Conservation (phyloP, 2,888 invertebrate species). For the Eristalis intricaria region DNA sequence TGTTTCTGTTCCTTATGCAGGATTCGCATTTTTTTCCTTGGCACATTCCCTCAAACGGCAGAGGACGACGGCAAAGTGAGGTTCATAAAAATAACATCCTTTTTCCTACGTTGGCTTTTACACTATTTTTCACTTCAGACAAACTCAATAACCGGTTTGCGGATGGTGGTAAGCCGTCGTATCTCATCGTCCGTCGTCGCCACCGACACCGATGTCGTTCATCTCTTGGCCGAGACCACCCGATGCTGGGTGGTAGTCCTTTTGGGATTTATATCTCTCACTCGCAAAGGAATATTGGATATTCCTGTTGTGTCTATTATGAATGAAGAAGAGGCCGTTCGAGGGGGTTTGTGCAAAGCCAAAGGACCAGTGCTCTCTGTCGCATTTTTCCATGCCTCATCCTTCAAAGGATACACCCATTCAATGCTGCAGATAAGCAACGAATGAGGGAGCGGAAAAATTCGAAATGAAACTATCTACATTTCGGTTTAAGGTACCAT, state of each 20-base stretch:
- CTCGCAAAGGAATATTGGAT: slow-evolving; percentile 56
- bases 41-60: neutral
- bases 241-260: neutral
- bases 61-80: neutral
- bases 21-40: slow-evolving; percentile 18
- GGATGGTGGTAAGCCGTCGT: slow-evolving; percentile 58
- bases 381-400: neutral
- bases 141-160: slow-evolving; percentile 67
- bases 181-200: neutral
- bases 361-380: neutral
- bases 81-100: slow-evolving; percentile 54
- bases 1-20: slow-evolving; percentile 17
- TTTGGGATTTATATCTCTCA: slow-evolving; percentile 62
- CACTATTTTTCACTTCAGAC: slow-evolving; percentile 72
- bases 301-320: slow-evolving; percentile 67
- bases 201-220: neutral
- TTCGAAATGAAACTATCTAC: slow-evolving; percentile 29
- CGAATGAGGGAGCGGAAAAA: neutral
- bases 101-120: slow-evolving; percentile 63
- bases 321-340: slow-evolving; percentile 68
- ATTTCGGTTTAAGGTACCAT: slow-evolving; percentile 33
- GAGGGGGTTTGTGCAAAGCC: slow-evolving; percentile 41
- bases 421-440: neutral
- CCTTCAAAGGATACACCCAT: slow-evolving; percentile 9
- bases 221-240: neutral